Conservation (phyloP, 2,888 invertebrate genomes). For the Zeuzera pyrina region DNA sequence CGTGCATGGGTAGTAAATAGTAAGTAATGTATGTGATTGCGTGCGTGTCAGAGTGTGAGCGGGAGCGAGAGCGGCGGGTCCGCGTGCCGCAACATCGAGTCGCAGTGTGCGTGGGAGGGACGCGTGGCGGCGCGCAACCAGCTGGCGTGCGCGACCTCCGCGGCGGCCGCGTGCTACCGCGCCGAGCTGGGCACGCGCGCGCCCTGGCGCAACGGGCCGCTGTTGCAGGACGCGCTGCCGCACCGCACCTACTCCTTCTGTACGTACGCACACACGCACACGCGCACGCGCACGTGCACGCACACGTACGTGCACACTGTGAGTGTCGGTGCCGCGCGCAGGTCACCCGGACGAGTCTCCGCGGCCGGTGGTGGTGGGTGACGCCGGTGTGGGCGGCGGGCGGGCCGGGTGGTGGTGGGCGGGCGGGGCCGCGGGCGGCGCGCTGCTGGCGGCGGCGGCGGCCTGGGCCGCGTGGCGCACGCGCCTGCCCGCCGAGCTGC, state of each 20-base stretch:
- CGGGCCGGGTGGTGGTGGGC: conserved; percentile 1
- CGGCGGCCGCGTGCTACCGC: conserved; percentile 19
- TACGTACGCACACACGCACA: too few species aligned
- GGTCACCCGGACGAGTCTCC: neutral
- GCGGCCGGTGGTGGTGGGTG: neutral
- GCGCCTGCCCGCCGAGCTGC: conserved; percentile 5
- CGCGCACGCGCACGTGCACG: too few species aligned
- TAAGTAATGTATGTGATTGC: too few species aligned
- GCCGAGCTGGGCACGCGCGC: conserved; percentile 23
- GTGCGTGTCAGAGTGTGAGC: too few species aligned
- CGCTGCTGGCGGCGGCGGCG: conserved; percentile 7
- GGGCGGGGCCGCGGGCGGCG: conserved; percentile 3
- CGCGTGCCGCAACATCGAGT: too few species aligned
- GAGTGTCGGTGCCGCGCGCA: too few species aligned
- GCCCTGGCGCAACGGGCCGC: conserved; percentile 27
- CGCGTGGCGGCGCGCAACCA: conserved; percentile 3
- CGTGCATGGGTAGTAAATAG: too few species aligned
- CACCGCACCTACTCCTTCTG: too few species aligned
- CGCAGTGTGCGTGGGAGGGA: too few species aligned
- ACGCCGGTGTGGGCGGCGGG: conserved; percentile 1
- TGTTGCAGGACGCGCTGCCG: conserved; percentile 9
- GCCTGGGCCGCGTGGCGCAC: conserved; percentile 11
- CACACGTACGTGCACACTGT: too few species aligned
- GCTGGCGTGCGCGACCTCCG: conserved; percentile 20
- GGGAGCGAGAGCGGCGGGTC: too few species aligned